These are phyloP conservation scores for Halcyon malimbica DNA, from an alignment of 2,113 vertebrate species.

Conservation along the genomic window DNA sequence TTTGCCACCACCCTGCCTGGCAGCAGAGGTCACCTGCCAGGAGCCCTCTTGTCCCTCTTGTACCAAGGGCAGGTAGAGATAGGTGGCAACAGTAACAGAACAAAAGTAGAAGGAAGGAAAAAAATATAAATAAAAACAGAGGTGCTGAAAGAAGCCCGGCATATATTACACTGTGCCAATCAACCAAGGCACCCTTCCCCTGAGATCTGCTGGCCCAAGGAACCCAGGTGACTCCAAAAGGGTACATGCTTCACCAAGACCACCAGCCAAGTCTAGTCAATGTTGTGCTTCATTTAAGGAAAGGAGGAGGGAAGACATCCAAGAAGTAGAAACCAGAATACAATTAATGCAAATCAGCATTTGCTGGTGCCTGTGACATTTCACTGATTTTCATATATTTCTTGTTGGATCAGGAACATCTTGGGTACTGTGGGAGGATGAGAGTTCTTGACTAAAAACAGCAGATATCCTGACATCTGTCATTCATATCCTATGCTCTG, in stretches of 20 bases:
- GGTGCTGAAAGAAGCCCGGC: neutral
- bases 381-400: neutral
- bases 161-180: rapidly evolving
- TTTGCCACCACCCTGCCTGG: rapidly evolving
- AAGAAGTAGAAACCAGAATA: neutral
- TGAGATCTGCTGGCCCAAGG: neutral
- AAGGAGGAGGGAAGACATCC: neutral
- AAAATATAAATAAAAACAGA: neutral
- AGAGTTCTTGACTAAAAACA: neutral
- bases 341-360: neutral
- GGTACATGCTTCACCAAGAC: neutral
- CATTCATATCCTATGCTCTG: neutral
- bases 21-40: neutral
- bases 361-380: neutral
- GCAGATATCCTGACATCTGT: neutral
- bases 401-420: neutral
- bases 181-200: neutral
- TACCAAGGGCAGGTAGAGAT: neutral
- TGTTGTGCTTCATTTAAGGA: neutral
- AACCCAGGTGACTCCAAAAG: neutral
- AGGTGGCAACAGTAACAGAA: neutral
- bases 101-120: neutral
- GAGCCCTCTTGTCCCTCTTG: neutral
- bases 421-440: neutral
- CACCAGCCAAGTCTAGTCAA: neutral